phyloP scores from a whole-genome alignment of 2,797 vertebrate species.

The Erpetoichthys calabaricus region DNA sequence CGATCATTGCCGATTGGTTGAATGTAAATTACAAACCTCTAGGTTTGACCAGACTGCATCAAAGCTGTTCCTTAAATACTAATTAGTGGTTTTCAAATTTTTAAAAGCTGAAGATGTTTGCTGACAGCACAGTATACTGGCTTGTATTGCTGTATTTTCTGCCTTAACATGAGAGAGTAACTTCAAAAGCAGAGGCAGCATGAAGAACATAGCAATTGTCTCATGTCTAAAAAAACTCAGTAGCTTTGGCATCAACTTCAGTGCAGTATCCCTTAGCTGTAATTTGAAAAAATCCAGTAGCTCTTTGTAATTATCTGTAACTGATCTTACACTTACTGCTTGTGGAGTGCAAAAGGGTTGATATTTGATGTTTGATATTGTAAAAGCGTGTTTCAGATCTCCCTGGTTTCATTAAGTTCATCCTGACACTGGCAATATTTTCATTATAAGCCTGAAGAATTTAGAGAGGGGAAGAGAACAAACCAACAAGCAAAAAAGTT shows the following conservation, averaged over 20 bases:
- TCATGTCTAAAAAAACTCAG: background rate
- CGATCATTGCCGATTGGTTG: too few relatives aligned
- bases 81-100: background rate
- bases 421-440: background rate
- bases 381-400: background rate
- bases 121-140: background rate
- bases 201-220: background rate
- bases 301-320: background rate
- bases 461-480: too few relatives aligned
- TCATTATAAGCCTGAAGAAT: too few relatives aligned
- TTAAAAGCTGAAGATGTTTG: background rate
- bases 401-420: background rate
- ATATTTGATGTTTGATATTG: background rate
- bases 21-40: too few relatives aligned
- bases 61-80: background rate
- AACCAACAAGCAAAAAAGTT: too few relatives aligned
- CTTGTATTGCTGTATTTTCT: background rate
- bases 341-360: background rate
- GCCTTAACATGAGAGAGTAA: background rate
- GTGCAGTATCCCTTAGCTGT: too few relatives aligned
- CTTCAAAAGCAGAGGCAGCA: slow-evolving; percentile 1
- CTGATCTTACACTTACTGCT: background rate
- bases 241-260: background rate
- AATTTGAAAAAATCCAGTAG: background rate
- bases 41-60: too few relatives aligned